A percentile compares a stretch with the other conserved stretches of the same genome.
phyloP scores from a whole-genome alignment of 1,140 invertebrate species.

The Dreissena rostriformis region DNA sequence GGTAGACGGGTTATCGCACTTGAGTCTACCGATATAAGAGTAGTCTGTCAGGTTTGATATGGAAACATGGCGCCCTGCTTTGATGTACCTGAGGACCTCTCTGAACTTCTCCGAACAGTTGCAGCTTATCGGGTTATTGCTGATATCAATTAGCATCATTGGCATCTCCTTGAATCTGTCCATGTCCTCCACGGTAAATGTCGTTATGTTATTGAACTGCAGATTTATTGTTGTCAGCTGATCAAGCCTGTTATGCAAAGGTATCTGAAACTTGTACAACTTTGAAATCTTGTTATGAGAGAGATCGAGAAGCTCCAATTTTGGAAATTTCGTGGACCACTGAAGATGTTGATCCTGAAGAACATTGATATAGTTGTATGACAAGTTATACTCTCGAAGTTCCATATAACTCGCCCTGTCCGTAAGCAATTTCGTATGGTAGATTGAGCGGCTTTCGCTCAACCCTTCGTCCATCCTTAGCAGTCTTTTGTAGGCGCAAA shows the following conservation, averaged over 20 bases:
- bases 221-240: conserved; percentile 56
- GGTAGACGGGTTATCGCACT: conserved; percentile 52
- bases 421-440: conserved; percentile 50
- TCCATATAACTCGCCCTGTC: conserved; percentile 56
- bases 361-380: conserved; percentile 44
- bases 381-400: conserved; percentile 58
- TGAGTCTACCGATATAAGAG: conserved; percentile 57
- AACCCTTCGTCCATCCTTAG: conserved; percentile 51
- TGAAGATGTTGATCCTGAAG: conserved; percentile 51
- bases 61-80: conserved; percentile 31
- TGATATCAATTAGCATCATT: conserved; percentile 59
- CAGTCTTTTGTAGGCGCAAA: conserved; percentile 55
- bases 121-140: conserved; percentile 65
- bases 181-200: conserved; percentile 49
- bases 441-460: conserved; percentile 49
- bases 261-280: conserved; percentile 54
- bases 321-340: conserved; percentile 63
- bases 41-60: conserved; percentile 52
- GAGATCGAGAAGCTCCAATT: conserved; percentile 63
- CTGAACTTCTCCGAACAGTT: conserved; percentile 55
- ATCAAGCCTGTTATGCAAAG: conserved; percentile 14
- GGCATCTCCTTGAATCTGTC: conserved; percentile 47
- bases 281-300: conserved; percentile 61
- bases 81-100: conserved; percentile 55
- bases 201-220: conserved; percentile 62